Conservation (phyloP, 2,888 invertebrate species). For the Lithophane socia region DNA sequence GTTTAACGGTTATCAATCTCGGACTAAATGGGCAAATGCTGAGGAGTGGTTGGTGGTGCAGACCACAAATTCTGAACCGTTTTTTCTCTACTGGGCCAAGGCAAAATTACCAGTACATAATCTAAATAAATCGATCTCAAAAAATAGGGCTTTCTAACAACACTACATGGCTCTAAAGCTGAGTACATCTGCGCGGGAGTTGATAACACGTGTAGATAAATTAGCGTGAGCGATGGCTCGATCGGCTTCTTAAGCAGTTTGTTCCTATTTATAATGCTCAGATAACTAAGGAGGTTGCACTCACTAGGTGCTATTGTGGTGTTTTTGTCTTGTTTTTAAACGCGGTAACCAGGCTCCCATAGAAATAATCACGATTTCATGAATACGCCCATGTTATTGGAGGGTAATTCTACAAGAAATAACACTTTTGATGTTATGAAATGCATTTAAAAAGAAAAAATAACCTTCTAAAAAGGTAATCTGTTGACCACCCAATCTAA, state of each 20-base stretch:
- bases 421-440: not conserved
- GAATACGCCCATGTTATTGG: not conserved
- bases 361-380: not conserved
- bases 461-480: not conserved
- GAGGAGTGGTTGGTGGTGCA: not conserved
- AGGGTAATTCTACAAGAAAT: not conserved
- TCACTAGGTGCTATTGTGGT: not conserved
- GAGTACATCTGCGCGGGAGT: conserved; percentile 52
- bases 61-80: not conserved
- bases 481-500: not conserved
- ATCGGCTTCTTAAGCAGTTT: conserved; percentile 62
- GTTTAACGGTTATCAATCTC: not conserved
- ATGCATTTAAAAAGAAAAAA: not conserved
- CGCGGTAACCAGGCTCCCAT: not conserved
- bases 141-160: not conserved
- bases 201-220: conserved; percentile 47
- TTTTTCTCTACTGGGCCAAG: too few species aligned
- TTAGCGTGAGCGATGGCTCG: conserved; percentile 51
- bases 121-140: conserved; percentile 6
- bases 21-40: not conserved
- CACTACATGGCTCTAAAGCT: conserved; percentile 51
- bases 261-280: conserved; percentile 67
- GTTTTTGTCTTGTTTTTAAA: not conserved
- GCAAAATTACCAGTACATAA: not conserved
- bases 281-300: conserved; percentile 24